Evolutionary conservation across 2,797 vertebrate genomes (phyloP).

Genomic region (Rachycentron canadum): DNA sequence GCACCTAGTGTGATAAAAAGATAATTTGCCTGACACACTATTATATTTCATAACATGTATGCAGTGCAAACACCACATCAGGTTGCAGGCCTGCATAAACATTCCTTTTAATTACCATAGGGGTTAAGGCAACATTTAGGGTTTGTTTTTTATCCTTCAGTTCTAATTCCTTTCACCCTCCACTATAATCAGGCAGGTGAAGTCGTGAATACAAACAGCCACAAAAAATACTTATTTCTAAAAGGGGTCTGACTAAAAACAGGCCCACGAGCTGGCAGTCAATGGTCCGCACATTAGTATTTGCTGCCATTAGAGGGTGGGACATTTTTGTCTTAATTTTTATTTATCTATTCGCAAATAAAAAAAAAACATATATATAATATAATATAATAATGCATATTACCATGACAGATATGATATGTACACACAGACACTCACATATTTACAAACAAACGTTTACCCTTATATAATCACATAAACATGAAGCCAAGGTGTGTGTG

Average conservation of each 20-base stretch:
- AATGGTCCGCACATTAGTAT: constrained; percentile 9
- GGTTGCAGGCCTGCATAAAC: not conserved
- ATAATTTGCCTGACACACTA: not conserved
- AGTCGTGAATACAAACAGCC: not conserved
- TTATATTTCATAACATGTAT: not conserved
- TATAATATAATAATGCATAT: not conserved
- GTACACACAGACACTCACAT: too few relatives aligned
- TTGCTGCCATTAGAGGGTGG: constrained; percentile 2
- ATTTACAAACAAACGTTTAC: not conserved
- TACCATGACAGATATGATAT: not conserved
- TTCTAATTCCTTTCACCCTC: not conserved
- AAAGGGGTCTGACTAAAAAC: not conserved
- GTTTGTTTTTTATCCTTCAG: too few relatives aligned
- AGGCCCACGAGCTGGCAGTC: not conserved
- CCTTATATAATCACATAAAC: not conserved
- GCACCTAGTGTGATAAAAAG: not conserved
- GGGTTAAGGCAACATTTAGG: not conserved
- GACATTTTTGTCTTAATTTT: not conserved
- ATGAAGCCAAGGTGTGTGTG: not conserved
- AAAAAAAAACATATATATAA: not conserved
- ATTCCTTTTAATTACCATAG: not conserved
- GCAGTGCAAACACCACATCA: not conserved
- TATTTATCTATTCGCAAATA: not conserved
- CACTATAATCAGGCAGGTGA: not conserved
- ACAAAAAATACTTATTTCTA: not conserved